Evolutionary conservation across 2,113 vertebrate species (phyloP), one percentile per base, ranked within the genome.

Genomic region (Prietella phreatophila): DNA sequence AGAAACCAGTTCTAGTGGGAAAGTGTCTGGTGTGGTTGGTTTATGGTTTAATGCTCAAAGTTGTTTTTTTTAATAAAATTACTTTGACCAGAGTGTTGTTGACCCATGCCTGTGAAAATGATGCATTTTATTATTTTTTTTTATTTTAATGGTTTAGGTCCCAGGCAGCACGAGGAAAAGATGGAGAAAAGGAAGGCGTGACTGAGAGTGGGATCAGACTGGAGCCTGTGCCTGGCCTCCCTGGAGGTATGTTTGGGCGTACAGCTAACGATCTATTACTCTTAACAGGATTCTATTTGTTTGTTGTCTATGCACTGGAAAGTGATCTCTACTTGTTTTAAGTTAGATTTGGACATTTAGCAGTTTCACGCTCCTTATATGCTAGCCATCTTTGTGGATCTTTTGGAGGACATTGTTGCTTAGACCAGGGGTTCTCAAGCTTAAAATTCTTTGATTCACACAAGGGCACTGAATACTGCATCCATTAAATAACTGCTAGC

Each of bases 161-260:
- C 27, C 97, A 97, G 76, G 97, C 96, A 90, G 96, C 97, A 84
- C 93, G 97, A 92, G 97, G 96, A 55, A 97, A 96, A 92, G 96
- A 97, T 90, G 96, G 96, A 83, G 96, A 96, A 67, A 96, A 96
- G 85, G 96, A 97, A 10, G 96, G 96, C 17, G 94, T 95, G 82
- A 95, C 95, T 39, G 97, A 97, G 79, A 96, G 95, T 0, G 97
- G 96, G 30, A 96, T 97, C 92, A 96, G 96, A 91, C 90, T 97
- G n/a, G 97, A 97, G 88, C 97, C 97, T 2, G 97, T 97, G 56
- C 97, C 97, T 9, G 97, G 97, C 2, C 95, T 97, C 65, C 97
- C 97, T 3, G 97, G 96, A 93, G 97, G 97, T 97, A 88, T 91
- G 85, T 92, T 20, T 17, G 65, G 1, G 17, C 14, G 17, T 71